Evolutionary conservation across 2,888 invertebrate species (phyloP), one percentile per base, ranked within the genome.

Genomic region (Lycia hirtaria): DNA sequence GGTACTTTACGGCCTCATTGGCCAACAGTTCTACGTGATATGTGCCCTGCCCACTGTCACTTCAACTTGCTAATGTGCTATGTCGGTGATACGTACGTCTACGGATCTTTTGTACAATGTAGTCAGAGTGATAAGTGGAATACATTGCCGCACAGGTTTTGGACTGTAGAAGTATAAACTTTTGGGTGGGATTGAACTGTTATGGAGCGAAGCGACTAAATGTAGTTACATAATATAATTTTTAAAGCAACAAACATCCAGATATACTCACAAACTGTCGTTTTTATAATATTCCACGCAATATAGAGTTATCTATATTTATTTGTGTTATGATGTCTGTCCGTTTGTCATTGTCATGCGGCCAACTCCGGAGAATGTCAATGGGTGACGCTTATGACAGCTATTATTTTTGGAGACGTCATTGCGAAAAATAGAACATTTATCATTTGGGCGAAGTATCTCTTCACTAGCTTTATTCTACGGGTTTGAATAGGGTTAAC

Each of bases 291-390:
- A 26, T 26, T 15, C 26, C 4, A 17, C 28, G 2, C 2, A 12
- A 41, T 26, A 4, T 26, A 33, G 45, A 32, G 14, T 35, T 41
- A 48, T 48, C 47, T 64, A 62, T 62, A 62, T 66, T 65, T 65
- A 65, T 66, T 55, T 48, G 49, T 62, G 58, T 64, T 66, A 66
- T 66, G 66, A 66, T 64, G 62, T 33, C 45, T 52, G 60, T 60
- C 37, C 56, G 64, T 67, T 67, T 64, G 53, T 67, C 66, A 64
- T 60, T 62, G 64, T 67, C 66, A 53, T 51, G 24, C 28, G 44
- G 63, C 66, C 65, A 62, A 60, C 56, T 61, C 52, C 28, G 10
- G 47, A 57, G 61, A 63, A 62, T 61, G 63, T 65, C 65, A 63
- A 65, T 65, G 62, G 48, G 51, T 48, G 35, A 50, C 48, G 43